Percentiles rank a stretch among this genome's conserved stretches.
These are phyloP conservation scores for Galagoides demidoff DNA, from an alignment of 2,797 vertebrate genomes.

Conservation along the genomic window DNA sequence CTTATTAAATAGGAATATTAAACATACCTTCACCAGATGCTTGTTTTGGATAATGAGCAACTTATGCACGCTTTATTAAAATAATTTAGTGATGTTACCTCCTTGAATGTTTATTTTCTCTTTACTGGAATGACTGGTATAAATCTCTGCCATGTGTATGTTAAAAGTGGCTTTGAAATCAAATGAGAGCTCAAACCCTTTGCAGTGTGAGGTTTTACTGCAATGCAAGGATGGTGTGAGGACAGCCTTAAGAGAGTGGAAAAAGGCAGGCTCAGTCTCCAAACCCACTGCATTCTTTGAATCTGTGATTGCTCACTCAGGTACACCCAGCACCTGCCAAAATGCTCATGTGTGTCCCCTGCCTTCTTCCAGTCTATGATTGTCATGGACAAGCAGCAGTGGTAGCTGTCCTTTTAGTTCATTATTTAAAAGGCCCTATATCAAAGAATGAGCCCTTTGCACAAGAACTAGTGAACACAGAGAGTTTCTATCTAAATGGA, in stretches of 20 bases:
- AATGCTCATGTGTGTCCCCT: neutral
- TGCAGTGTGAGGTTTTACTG: neutral
- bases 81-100: neutral
- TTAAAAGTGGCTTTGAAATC: neutral
- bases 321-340: neutral
- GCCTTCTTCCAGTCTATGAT: neutral
- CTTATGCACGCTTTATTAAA: neutral
- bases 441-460: neutral
- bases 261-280: neutral
- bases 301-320: neutral
- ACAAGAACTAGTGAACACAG: neutral
- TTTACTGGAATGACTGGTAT: neutral
- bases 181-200: neutral
- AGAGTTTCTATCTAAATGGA: neutral
- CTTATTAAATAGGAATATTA: neutral
- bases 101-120: neutral
- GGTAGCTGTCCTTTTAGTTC: neutral
- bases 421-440: neutral
- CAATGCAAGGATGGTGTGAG: constrained; percentile 28
- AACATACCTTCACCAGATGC: neutral
- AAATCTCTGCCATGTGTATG: neutral
- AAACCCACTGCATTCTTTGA: neutral
- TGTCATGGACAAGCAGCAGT: neutral
- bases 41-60: neutral
- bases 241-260: neutral